Conservation (phyloP, 2,888 invertebrate genomes). For the Temnothorax ravouxi region DNA sequence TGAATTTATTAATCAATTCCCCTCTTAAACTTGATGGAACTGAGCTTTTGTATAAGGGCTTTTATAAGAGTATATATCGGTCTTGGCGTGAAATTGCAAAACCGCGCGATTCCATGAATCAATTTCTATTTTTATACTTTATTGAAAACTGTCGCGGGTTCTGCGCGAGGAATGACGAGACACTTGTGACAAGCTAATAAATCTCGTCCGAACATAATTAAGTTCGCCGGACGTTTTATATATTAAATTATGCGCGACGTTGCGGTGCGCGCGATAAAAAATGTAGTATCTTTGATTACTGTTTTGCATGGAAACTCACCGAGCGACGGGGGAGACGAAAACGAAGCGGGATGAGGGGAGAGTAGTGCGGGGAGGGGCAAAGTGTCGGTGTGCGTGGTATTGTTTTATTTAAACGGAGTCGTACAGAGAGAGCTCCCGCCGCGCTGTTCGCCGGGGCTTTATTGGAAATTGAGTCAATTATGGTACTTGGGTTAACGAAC, state of each 20-base stretch:
- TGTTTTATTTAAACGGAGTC: slow-evolving; percentile 69
- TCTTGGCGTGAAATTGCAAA: neutral
- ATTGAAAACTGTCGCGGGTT: neutral
- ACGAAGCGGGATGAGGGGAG: neutral
- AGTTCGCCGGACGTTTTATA: slow-evolving; percentile 37
- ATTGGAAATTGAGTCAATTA: slow-evolving; percentile 75
- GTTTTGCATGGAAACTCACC: slow-evolving; percentile 39
- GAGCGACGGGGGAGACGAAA: neutral
- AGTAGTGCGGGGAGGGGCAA: neutral
- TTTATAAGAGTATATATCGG: slow-evolving; percentile 3
- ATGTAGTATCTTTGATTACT: slow-evolving; percentile 47
- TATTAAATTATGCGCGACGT: slow-evolving; percentile 61
- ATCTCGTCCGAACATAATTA: slow-evolving; percentile 48
- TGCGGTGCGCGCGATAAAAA: slow-evolving; percentile 37
- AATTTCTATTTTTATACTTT: neutral
- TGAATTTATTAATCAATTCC: slow-evolving; percentile 20
- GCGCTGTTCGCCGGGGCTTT: slow-evolving; percentile 56
- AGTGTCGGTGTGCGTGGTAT: slow-evolving; percentile 43
- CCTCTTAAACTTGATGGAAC: slow-evolving; percentile 16
- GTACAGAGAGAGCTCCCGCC: neutral
- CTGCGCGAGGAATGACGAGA: slow-evolving; percentile 18
- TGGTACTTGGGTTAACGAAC: slow-evolving; percentile 71
- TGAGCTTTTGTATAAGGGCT: neutral
- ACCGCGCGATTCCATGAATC: neutral
- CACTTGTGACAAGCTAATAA: slow-evolving; percentile 45